phyloP scores from a whole-genome alignment of 2,888 invertebrate genomes.

The Darwinula stevensoni region DNA sequence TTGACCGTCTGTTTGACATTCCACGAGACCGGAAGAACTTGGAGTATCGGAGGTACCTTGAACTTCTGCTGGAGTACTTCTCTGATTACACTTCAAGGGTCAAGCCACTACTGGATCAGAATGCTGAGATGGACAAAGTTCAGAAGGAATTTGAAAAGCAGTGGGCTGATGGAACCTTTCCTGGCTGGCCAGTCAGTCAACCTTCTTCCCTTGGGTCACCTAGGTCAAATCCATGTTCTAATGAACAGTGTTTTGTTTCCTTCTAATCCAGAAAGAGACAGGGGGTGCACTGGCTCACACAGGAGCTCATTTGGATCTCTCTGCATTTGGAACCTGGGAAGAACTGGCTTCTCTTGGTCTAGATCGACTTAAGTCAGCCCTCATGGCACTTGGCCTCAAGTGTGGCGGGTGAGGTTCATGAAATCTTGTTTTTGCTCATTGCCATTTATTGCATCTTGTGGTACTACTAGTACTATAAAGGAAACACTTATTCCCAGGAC shows the following conservation, averaged over 20 bases:
- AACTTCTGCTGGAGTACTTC: slow-evolving; percentile 52
- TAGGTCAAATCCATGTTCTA: slow-evolving; percentile 6
- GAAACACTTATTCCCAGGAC: slow-evolving; percentile 32
- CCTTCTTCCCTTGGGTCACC: background rate
- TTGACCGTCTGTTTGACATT: slow-evolving; percentile 86
- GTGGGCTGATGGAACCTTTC: slow-evolving; percentile 66
- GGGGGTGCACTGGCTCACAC: slow-evolving; percentile 75
- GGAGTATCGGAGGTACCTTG: slow-evolving; percentile 39
- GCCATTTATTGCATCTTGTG: background rate
- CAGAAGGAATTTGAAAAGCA: slow-evolving; percentile 49
- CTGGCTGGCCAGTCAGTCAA: slow-evolving; percentile 58
- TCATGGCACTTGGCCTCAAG: slow-evolving; percentile 85
- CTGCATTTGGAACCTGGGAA: slow-evolving; percentile 87
- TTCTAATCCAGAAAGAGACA: slow-evolving; percentile 43
- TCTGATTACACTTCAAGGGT: slow-evolving; percentile 50
- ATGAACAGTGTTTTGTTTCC: too few species aligned
- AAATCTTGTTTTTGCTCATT: slow-evolving; percentile 6
- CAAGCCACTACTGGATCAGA: slow-evolving; percentile 55
- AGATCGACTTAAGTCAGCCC: slow-evolving; percentile 83
- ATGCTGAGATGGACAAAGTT: slow-evolving; percentile 41
- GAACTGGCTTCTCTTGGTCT: slow-evolving; percentile 87
- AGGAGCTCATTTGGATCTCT: slow-evolving; percentile 90
- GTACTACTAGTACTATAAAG: too few species aligned
- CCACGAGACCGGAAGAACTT: slow-evolving; percentile 31
- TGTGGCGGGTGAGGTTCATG: slow-evolving; percentile 81